These are phyloP conservation scores for Vanessa tameamea DNA, from an alignment of 1,140 invertebrate genomes.

Conservation along the genomic window DNA sequence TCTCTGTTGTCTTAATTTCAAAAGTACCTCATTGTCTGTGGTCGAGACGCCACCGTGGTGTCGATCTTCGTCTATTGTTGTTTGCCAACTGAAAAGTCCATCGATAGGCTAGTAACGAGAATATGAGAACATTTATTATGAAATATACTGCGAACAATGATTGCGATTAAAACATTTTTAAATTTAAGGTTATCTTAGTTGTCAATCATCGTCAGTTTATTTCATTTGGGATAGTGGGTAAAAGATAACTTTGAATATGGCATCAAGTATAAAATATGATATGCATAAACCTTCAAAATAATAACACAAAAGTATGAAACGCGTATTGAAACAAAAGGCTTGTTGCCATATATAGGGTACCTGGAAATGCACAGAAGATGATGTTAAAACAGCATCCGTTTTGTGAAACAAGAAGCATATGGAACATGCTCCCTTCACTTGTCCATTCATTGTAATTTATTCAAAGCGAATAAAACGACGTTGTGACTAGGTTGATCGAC, in stretches of 20 bases:
- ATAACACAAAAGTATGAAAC: conserved; percentile 13
- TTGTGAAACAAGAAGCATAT: conserved; percentile 57
- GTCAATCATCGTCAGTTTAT: conserved; percentile 53
- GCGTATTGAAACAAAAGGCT: conserved; percentile 35
- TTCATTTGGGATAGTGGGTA: conserved; percentile 52
- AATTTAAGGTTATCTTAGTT: neutral
- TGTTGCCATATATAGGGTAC: conserved; percentile 68
- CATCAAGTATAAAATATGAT: conserved; percentile 47
- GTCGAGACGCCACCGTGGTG: conserved; percentile 24
- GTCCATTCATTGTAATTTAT: conserved; percentile 18
- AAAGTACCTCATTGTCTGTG: conserved; percentile 69
- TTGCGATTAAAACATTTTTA: conserved; percentile 13
- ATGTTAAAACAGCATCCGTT: conserved; percentile 68
- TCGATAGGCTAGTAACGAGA: conserved; percentile 69
- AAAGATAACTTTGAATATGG: conserved; percentile 55
- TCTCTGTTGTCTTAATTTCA: conserved; percentile 60
- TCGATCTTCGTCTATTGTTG: conserved; percentile 54
- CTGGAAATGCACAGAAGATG: conserved; percentile 75
- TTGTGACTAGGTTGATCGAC: neutral
- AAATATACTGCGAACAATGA: conserved; percentile 12
- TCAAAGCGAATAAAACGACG: conserved; percentile 21
- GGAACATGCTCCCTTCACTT: conserved; percentile 43
- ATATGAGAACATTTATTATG: conserved; percentile 31
- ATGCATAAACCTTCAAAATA: conserved; percentile 6
- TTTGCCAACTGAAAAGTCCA: conserved; percentile 78